Evolutionary conservation across 2,797 vertebrate species (phyloP), one percentile per base, ranked within the genome.

Genomic region (Morelia viridis): DNA sequence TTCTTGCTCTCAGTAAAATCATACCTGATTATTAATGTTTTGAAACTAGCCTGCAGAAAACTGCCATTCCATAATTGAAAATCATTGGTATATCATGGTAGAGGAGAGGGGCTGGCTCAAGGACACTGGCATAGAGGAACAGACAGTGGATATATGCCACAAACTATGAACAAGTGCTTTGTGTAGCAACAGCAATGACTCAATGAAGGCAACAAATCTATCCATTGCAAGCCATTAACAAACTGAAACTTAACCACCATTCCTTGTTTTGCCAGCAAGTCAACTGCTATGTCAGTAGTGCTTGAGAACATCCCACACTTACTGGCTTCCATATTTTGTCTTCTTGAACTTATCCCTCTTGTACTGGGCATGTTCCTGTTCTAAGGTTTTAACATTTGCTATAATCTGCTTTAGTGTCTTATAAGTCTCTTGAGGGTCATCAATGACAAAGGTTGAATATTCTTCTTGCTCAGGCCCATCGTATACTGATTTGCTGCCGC

Each of bases 291-390:
- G 62, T 90, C 58, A 88, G 28, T 7, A 92, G 85, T 61, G 88
- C 0, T 15, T 0, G 1, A 87, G 89, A 64, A 53, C 9, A 91
- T 12, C 4, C 28, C 65, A 13, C 35, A 99, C 99, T 97, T 97
- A 99, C 99, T 99, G 99, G 98, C 99, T 99, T 94, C 99, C 99
- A 1, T 99, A 99, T 97, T 98, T 99, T 87, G 99, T 99, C 97
- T 99, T 99, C 97, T 98, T 98, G 97, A 99, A 99, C 97, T 99
- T 99, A 97, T 99, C 99, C 22, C 98, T 98, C 92, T 98, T 98
- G 97, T 99, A 99, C 87, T 99, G 99, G 93, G 98, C 98, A 1
- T 99, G 99, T 94, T 99, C 99, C 95, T 98, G 98, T 95, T 99
- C 99, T 96, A 99, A 96, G 22, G 97, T 98, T 96, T 98, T 98